phyloP scores from a whole-genome alignment of 2,888 invertebrate genomes.

The Patella caerulea region DNA sequence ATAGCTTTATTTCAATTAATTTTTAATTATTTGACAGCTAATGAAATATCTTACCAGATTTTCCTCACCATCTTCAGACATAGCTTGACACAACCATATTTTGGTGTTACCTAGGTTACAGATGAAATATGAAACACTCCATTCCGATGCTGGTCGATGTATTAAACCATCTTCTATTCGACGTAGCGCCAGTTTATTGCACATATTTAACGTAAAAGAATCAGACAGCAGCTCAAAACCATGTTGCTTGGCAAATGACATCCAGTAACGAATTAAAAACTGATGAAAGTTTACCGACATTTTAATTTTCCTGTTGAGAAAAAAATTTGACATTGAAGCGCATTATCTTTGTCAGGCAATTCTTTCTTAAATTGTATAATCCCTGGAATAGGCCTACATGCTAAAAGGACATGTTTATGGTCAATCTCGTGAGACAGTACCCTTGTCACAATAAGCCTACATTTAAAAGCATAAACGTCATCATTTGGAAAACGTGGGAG shows the following conservation, averaged over 20 bases:
- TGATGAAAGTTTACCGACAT: conserved; percentile 89
- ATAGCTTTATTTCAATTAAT: too few species aligned
- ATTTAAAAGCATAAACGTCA: too few species aligned
- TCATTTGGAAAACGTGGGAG: too few species aligned
- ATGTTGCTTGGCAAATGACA: conserved; percentile 94
- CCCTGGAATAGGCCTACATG: too few species aligned
- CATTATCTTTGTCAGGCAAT: too few species aligned
- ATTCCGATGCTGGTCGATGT: conserved; percentile 87
- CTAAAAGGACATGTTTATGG: too few species aligned
- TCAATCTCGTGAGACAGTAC: too few species aligned
- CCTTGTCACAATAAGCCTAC: too few species aligned
- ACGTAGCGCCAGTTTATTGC: conserved; percentile 77
- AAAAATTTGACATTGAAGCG: background rate
- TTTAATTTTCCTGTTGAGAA: conserved; percentile 80
- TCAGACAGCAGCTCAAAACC: conserved; percentile 75
- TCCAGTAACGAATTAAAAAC: conserved; percentile 90
- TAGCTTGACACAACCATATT: conserved; percentile 61
- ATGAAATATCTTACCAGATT: background rate
- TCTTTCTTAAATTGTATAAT: too few species aligned
- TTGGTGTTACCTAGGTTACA: conserved; percentile 83
- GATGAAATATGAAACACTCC: conserved; percentile 94
- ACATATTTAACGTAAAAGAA: conserved; percentile 59
- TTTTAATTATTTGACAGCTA: background rate
- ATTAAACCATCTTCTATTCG: conserved; percentile 85
- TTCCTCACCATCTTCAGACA: conserved; percentile 22